Conservation (phyloP, 2,888 invertebrate genomes). For the Oligia latruncula region DNA sequence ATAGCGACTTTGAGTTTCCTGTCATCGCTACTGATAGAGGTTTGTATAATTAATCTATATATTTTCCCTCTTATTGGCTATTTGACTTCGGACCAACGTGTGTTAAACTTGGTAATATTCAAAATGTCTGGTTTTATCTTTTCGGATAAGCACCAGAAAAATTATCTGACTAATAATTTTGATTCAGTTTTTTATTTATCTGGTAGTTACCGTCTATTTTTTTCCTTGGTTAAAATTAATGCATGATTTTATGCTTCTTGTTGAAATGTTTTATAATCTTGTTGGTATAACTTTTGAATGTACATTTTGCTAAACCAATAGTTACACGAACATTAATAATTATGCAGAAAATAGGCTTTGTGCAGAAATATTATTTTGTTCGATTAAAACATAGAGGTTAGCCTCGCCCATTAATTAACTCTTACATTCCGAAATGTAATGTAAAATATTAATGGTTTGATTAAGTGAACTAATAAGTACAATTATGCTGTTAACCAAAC, state of each 20-base stretch:
- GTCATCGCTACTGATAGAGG: conserved; percentile 98
- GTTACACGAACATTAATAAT: conserved; percentile 1
- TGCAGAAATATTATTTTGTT: conserved; percentile 46
- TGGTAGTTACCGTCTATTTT: neutral
- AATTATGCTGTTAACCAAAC: conserved; percentile 18
- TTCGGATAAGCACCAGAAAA: neutral
- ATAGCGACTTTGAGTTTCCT: conserved; percentile 96
- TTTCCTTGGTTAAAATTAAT: neutral
- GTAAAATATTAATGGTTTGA: conserved; percentile 54
- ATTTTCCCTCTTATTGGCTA: too few species aligned
- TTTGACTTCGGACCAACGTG: too few species aligned
- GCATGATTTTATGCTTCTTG: neutral
- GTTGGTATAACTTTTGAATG: neutral
- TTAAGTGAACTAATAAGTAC: conserved; percentile 47
- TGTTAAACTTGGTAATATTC: neutral
- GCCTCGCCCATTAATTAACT: conserved; percentile 60
- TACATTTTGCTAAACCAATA: neutral
- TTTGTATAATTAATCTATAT: conserved; percentile 80
- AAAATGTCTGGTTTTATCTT: neutral
- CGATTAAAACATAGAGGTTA: conserved; percentile 43
- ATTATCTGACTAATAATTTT: neutral
- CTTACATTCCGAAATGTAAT: conserved; percentile 48
- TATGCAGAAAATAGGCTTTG: conserved; percentile 39
- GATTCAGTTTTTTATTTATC: neutral
- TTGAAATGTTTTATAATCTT: neutral